phyloP scores from a whole-genome alignment of 2,888 invertebrate species.

The Lycophotia porphyrea region DNA sequence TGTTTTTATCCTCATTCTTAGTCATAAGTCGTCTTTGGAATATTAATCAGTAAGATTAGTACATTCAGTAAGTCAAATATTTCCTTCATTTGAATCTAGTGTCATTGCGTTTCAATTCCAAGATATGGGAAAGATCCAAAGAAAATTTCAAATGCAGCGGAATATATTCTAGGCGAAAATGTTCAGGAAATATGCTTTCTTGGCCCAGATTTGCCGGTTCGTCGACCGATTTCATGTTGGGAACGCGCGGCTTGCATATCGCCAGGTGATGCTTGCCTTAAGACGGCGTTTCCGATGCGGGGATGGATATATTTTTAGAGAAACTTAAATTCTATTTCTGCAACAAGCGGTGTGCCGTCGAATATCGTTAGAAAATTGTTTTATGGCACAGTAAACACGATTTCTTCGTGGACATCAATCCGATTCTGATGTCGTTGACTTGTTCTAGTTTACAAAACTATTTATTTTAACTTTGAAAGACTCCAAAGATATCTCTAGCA shows the following conservation, averaged over 20 bases:
- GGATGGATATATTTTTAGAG: constrained; percentile 82
- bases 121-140: constrained; percentile 23
- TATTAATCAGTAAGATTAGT: constrained; percentile 4
- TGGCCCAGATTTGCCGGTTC: constrained; percentile 88
- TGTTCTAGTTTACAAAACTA: constrained; percentile 34
- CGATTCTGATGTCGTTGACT: constrained; percentile 37
- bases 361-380: constrained; percentile 74
- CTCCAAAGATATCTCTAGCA: neutral
- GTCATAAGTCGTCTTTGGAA: neutral
- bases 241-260: constrained; percentile 78
- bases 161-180: constrained; percentile 75
- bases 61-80: constrained; percentile 17
- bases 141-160: constrained; percentile 64
- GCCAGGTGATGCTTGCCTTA: constrained; percentile 82
- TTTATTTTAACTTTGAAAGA: constrained; percentile 18
- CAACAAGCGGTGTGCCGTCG: constrained; percentile 68
- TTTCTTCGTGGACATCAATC: constrained; percentile 60
- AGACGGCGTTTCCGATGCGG: constrained; percentile 78
- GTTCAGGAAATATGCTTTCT: constrained; percentile 80
- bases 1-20: neutral
- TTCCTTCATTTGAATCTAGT: constrained; percentile 5
- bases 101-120: constrained; percentile 43
- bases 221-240: constrained; percentile 85
- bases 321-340: constrained; percentile 82
- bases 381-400: constrained; percentile 70